Base-by-base conservation (phyloP, 1,140 invertebrate genomes). In the Microplitis demolitor region DNA sequence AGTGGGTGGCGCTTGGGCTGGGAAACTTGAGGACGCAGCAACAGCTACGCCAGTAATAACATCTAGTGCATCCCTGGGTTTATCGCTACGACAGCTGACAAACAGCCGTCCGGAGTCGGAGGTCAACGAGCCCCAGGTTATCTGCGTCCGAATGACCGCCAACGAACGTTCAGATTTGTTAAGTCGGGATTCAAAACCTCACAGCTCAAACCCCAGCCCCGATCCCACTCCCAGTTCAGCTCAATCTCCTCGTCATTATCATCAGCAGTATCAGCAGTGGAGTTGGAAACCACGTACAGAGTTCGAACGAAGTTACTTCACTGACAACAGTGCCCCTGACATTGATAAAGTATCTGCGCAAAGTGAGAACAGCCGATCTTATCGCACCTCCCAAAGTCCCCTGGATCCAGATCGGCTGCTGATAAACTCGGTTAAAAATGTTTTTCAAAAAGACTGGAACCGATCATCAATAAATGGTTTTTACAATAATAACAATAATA, bases 301-400 rank as follows among this genome's bases (percentile, higher is more conserved):
- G 8, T 86, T 85, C 74, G 85, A 86, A 62, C 73, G 75, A 9
- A 76, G 73, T 0, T 85, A 86, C 51, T 86, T 87, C 61, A 80
- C 79, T 61, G 4, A 73, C 56, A 71, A 39, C 62, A 71, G 37
- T 34, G 35, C 2, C 6, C 24, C 61, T 50, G 69, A 63, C 70
- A 50, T 72, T 51, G 39, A 63, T 51, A 37, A 64, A 33, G 51
- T 31, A 11, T 31, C 24, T 37, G 39, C 3, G 2, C 54, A 62
- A 37, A 14, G 11, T 34, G 69, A 51, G 2, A 13, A 34, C 53
- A 13, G 5, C 1, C 45, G 60, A 70, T 51, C 58, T 37, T 62
- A 63, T 66, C 63, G 14, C 39, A 45, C 39, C 39, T 45, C 39
- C 39, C 39, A 6, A 24, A 24, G 24, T 24, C 24, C 24, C 24